phyloP scores from a whole-genome alignment of 2,888 invertebrate genomes.

The Metallyticus violacea region DNA sequence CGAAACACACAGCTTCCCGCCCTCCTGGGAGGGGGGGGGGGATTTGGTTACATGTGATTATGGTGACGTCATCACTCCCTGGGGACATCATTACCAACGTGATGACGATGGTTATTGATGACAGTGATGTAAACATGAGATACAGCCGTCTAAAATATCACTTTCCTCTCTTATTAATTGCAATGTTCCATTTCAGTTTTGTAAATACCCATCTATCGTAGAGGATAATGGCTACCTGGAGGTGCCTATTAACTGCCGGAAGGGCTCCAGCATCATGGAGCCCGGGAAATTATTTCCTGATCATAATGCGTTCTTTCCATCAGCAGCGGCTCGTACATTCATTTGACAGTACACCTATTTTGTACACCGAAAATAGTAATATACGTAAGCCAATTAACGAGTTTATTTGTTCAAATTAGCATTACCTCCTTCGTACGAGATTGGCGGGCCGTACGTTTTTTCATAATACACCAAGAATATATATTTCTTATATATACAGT shows the following conservation, averaged over 20 bases:
- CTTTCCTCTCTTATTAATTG: not conserved
- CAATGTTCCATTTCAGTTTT: not conserved
- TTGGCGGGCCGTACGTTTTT: too few relatives aligned
- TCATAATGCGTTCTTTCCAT: not conserved
- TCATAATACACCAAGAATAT: too few relatives aligned
- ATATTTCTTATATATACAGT: too few relatives aligned
- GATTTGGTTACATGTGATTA: not conserved
- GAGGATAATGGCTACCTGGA: not conserved
- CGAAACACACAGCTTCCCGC: not conserved
- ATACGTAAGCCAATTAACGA: too few relatives aligned
- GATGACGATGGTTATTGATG: too few relatives aligned
- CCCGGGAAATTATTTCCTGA: not conserved
- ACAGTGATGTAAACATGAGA: not conserved
- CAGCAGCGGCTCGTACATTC: too few relatives aligned
- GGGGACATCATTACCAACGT: not conserved
- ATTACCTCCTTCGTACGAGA: too few relatives aligned
- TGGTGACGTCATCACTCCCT: not conserved
- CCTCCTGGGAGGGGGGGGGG: not conserved
- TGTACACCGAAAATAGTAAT: too few relatives aligned
- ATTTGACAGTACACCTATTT: too few relatives aligned
- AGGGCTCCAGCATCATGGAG: not conserved
- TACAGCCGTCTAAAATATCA: too few relatives aligned
- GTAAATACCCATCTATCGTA: not conserved
- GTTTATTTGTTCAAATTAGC: too few relatives aligned
- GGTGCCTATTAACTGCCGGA: not conserved